Evolutionary conservation across 2,113 vertebrate species (phyloP).

Genomic region (Tachuris rubrigastra): DNA sequence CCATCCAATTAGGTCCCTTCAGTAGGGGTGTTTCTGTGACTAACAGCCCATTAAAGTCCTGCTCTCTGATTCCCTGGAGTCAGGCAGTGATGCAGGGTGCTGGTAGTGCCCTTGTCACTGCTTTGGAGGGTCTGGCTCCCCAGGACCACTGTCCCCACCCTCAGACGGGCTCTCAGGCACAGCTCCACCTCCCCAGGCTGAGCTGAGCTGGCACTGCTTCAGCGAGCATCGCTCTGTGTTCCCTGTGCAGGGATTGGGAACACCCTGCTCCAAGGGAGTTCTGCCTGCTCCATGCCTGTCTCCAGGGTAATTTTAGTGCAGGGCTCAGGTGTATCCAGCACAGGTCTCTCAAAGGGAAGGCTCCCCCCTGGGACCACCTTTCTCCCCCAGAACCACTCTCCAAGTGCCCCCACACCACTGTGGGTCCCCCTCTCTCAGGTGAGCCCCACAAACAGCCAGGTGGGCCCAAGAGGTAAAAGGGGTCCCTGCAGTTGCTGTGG

Average conservation of each 20-base stretch:
- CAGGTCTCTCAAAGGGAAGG: background rate
- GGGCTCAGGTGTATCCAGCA: background rate
- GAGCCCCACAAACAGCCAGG: fast-evolving
- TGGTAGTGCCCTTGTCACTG: background rate
- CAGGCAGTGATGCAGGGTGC: fast-evolving
- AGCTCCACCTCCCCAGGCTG: fast-evolving
- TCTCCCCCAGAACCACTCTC: fast-evolving
- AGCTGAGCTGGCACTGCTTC: background rate
- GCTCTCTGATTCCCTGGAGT: background rate
- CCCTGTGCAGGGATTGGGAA: background rate
- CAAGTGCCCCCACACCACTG: fast-evolving
- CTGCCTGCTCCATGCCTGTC: background rate
- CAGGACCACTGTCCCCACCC: fast-evolving
- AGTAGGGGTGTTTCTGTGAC: background rate
- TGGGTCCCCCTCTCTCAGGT: background rate
- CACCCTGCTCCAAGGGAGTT: fast-evolving
- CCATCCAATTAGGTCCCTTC: background rate
- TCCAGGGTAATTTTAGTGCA: no score
- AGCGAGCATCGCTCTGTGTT: fast-evolving
- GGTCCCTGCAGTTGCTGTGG: background rate
- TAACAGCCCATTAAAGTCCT: background rate
- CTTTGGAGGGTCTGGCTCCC: background rate
- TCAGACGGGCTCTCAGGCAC: background rate
- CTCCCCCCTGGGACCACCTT: background rate
- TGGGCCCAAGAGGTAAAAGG: background rate